These are phyloP conservation scores for Megalopta genalis DNA, from an alignment of 1,140 invertebrate species.

Conservation along the genomic window DNA sequence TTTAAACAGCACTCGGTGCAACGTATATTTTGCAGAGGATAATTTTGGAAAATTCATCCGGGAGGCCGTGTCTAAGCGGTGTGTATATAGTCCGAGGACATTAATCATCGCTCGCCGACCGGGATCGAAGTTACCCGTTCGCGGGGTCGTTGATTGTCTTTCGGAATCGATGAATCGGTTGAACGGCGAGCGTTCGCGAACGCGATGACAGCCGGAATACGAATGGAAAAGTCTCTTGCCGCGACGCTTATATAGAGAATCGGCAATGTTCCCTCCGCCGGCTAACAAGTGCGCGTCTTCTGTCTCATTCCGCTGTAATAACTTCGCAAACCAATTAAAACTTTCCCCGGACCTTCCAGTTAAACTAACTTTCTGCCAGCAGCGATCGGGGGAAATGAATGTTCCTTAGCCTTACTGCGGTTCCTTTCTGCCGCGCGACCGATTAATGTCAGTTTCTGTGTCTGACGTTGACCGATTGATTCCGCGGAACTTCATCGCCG, in stretches of 20 bases:
- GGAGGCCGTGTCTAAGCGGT: too few species aligned
- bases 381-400: slow-evolving; percentile 48
- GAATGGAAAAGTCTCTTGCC: slow-evolving; percentile 20
- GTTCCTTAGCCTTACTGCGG: slow-evolving; percentile 39
- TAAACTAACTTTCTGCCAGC: slow-evolving; percentile 54
- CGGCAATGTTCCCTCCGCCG: slow-evolving; percentile 13
- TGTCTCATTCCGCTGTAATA: slow-evolving; percentile 55
- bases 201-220: not conserved
- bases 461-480: slow-evolving; percentile 49
- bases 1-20: too few species aligned
- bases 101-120: too few species aligned
- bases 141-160: too few species aligned
- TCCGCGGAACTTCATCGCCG: slow-evolving; percentile 34
- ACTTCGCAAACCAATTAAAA: slow-evolving; percentile 58
- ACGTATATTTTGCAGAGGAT: too few species aligned
- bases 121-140: too few species aligned
- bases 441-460: slow-evolving; percentile 52
- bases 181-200: not conserved
- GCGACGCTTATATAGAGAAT: not conserved
- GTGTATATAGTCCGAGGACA: too few species aligned
- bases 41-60: too few species aligned
- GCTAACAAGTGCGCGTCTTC: slow-evolving; percentile 49
- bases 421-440: slow-evolving; percentile 40
- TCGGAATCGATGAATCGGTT: not conserved
- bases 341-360: slow-evolving; percentile 48